Conservation (phyloP, 2,888 invertebrate genomes). For the Scaptodrosophila latifasciaeformis region DNA sequence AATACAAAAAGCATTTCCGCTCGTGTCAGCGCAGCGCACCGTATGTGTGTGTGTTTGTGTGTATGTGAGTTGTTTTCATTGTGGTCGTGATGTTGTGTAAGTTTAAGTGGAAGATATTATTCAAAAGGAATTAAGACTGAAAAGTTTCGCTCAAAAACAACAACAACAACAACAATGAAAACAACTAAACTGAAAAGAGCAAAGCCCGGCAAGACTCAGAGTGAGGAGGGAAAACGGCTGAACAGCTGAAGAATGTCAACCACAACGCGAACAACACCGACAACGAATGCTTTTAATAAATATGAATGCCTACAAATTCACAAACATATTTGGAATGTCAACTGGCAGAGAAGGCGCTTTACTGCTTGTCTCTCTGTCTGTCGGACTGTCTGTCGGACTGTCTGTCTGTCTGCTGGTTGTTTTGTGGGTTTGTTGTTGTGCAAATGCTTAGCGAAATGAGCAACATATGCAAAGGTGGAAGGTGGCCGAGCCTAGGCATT, state of each 20-base stretch:
- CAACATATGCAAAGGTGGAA: too few species aligned
- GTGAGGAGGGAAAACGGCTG: not conserved
- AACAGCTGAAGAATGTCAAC: conserved; percentile 34
- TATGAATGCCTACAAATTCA: conserved; percentile 44
- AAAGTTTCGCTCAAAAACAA: conserved; percentile 7
- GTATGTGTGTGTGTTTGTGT: conserved; percentile 7
- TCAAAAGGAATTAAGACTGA: conserved; percentile 65
- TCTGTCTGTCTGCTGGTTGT: conserved; percentile 27
- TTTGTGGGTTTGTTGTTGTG: conserved; percentile 49
- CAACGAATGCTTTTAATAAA: conserved; percentile 57
- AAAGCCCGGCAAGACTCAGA: conserved; percentile 1
- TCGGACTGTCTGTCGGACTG: conserved; percentile 3
- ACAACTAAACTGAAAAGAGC: conserved; percentile 11
- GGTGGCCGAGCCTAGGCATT: too few species aligned
- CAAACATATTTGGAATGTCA: conserved; percentile 8
- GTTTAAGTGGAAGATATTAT: conserved; percentile 67
- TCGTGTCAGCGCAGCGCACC: not conserved
- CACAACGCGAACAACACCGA: conserved; percentile 20
- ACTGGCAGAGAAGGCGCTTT: too few species aligned
- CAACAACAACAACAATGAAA: conserved; percentile 9
- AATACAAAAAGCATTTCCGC: too few species aligned
- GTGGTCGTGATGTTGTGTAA: conserved; percentile 60
- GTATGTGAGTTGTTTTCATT: conserved; percentile 21
- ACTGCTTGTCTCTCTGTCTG: conserved; percentile 7
- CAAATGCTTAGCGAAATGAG: conserved; percentile 57